phyloP scores from a whole-genome alignment of 2,113 vertebrate species.

The Geococcyx californianus region DNA sequence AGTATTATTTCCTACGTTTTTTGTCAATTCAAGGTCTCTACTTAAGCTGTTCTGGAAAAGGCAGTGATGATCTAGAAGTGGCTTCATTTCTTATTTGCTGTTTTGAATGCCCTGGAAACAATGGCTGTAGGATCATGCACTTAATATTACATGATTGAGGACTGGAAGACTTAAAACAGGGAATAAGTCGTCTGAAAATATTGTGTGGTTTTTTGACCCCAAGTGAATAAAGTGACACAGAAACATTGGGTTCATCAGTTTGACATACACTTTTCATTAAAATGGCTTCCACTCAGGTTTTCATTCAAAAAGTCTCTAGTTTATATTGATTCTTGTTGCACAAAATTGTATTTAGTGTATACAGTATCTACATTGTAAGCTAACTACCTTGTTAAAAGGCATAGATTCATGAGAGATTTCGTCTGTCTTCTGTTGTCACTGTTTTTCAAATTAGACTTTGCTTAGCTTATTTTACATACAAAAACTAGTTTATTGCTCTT shows the following conservation, averaged over 20 bases:
- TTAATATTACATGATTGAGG: neutral
- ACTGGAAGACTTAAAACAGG: neutral
- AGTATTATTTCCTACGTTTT: constrained; percentile 59
- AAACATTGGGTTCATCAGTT: constrained; percentile 45
- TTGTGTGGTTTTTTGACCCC: constrained; percentile 12
- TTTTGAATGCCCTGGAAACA: constrained; percentile 37
- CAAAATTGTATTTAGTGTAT: neutral
- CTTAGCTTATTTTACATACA: neutral
- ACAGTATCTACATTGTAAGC: constrained; percentile 1
- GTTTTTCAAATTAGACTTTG: neutral
- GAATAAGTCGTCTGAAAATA: constrained; percentile 36
- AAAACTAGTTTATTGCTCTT: neutral
- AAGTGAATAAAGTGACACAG: constrained; percentile 20
- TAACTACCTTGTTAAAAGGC: neutral
- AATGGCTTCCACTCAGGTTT: constrained; percentile 4
- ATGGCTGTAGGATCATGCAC: neutral
- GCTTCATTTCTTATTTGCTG: constrained; percentile 17
- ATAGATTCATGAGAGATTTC: neutral
- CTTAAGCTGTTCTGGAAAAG: constrained; percentile 53
- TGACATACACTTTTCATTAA: constrained; percentile 37
- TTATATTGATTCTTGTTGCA: constrained; percentile 25
- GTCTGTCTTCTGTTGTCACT: neutral
- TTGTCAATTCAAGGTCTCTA: constrained; percentile 51
- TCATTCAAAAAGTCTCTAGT: constrained; percentile 6
- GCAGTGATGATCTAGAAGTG: constrained; percentile 16